Base-by-base conservation (phyloP, 2,888 invertebrate species). In the Adela reaumurella region DNA sequence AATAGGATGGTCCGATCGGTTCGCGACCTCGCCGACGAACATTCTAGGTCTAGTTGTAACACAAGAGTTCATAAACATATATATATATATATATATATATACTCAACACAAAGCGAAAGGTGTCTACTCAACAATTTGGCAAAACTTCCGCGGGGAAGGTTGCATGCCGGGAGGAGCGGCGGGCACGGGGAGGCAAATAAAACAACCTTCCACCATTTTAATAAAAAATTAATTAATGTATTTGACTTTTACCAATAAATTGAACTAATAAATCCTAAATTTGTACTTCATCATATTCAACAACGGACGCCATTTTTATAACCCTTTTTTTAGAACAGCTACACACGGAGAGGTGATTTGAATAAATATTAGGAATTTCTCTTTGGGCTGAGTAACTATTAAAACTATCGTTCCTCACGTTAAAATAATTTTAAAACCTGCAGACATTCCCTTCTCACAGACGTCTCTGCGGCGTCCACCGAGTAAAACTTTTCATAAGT, bases 281-380 rank as follows among this genome's bases (percentile, higher is more conserved):
- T 74, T 74, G 74, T 74, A 74, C 74, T 74, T 70, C 67, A 64
- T 64, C 63, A 64, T 62, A 62, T 61, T 62, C 63, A 67, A 62
- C 63, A 62, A 60, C 67, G 70, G 68, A 68, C 71, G 68, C 64
- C 67, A 67, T 35, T 35, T 14, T n/a, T n/a, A n/a, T 14, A 35
- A 35, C 35, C n/a, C 35, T 35, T 14, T 24, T 24, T 24, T 35
- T 3, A 35, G 35, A 35, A 35, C 11, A 35, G 35, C 35, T 35
- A 35, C 35, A 11, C 14, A 35, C 35, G 14, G 35, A 24, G 35
- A 35, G 24, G 24, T 35, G 35, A 8, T 14, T 35, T 35, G 35
- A 35, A 35, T 35, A 35, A 35, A 35, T 35, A 35, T 35, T 35
- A 35, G 35, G 14, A 35, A 35, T 35, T 35, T 35, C 35, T 35